These are phyloP conservation scores for Spermophilus dauricus DNA, from an alignment of 2,113 vertebrate genomes.

Conservation along the genomic window DNA sequence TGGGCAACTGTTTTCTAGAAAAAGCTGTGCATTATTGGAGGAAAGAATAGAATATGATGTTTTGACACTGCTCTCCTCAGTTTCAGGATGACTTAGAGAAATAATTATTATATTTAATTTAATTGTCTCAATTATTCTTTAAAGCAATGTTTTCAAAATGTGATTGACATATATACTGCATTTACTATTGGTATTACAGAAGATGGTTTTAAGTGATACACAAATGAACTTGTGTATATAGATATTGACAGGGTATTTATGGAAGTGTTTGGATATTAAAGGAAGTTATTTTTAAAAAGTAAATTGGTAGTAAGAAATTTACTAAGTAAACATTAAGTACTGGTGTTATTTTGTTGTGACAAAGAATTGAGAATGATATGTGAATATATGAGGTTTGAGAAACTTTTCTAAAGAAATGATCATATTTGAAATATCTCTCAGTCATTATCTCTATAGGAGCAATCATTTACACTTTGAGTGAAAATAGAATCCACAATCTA, in stretches of 20 bases:
- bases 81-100: background rate
- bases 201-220: background rate
- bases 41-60: background rate
- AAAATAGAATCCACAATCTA: background rate
- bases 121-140: background rate
- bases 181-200: too few relatives aligned
- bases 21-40: background rate
- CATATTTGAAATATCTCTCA: background rate
- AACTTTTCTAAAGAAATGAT: background rate
- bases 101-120: background rate
- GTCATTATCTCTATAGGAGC: background rate
- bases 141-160: background rate
- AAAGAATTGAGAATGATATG: background rate
- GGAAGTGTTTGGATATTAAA: background rate
- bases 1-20: background rate
- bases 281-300: background rate
- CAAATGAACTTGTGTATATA: background rate
- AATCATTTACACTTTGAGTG: background rate
- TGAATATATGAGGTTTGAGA: background rate
- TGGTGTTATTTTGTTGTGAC: background rate
- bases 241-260: background rate
- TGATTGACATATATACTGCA: background rate
- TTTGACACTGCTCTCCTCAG: background rate
- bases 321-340: conserved; percentile 21
- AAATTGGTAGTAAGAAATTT: background rate